Conservation (phyloP, 2,113 vertebrate genomes). For the Oreotragus oreotragus region DNA sequence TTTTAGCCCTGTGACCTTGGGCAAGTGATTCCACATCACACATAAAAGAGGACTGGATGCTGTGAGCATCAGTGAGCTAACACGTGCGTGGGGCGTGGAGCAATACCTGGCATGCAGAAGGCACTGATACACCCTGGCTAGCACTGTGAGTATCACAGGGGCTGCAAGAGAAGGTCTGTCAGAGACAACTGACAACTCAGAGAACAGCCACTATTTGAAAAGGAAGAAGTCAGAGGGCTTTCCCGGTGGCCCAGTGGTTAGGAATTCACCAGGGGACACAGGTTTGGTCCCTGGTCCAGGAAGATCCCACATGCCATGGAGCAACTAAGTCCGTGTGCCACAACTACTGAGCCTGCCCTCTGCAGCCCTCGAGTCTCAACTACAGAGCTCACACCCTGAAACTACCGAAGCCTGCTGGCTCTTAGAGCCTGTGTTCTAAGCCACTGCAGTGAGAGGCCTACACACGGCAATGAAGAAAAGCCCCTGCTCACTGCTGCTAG, state of each 20-base stretch:
- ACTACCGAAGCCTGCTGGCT: neutral
- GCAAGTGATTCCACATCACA: neutral
- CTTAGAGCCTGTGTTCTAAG: neutral
- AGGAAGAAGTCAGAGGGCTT: neutral
- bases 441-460: neutral
- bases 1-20: neutral
- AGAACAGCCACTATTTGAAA: neutral
- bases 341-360: neutral
- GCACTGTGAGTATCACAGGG: rapidly evolving
- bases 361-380: neutral
- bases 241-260: neutral
- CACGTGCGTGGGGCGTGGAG: rapidly evolving
- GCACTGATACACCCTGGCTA: rapidly evolving
- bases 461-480: neutral
- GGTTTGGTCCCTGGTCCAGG: neutral
- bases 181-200: neutral
- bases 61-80: neutral
- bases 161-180: neutral
- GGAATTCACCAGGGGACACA: neutral
- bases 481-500: neutral
- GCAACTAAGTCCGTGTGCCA: neutral
- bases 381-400: neutral
- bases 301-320: neutral
- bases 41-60: rapidly evolving
- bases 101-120: neutral